These are phyloP conservation scores for Conchocele bisecta DNA, from an alignment of 2,888 invertebrate species.

Conservation along the genomic window DNA sequence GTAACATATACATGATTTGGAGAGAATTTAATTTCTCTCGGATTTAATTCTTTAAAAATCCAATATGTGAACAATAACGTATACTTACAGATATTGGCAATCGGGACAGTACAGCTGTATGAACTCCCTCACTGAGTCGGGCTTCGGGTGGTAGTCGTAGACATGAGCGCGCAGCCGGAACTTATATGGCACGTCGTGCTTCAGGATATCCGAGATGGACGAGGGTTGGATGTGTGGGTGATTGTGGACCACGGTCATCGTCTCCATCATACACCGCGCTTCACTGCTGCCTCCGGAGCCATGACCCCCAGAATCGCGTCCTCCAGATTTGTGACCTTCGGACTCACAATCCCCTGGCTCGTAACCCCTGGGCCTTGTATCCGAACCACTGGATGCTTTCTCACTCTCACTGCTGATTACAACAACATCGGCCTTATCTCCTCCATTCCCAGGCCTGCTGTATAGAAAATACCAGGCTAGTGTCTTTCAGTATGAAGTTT, in stretches of 20 bases:
- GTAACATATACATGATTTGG: too few species aligned
- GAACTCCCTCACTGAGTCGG: conserved; percentile 28
- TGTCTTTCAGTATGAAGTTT: too few species aligned
- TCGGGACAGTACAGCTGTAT: conserved; percentile 61
- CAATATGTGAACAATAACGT: background rate
- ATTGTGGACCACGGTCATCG: too few species aligned
- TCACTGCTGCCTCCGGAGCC: background rate
- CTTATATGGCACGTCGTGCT: conserved; percentile 63
- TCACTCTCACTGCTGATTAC: background rate
- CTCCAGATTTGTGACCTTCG: background rate
- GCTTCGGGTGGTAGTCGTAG: conserved; percentile 59
- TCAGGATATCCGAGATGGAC: conserved; percentile 54
- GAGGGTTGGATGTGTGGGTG: conserved; percentile 60
- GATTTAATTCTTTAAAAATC: too few species aligned
- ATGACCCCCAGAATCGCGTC: too few species aligned
- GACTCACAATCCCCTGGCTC: background rate
- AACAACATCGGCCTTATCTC: too few species aligned
- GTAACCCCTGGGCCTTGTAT: background rate
- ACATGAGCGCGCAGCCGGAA: conserved; percentile 63
- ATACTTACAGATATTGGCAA: conserved; percentile 67
- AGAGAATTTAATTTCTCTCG: too few species aligned
- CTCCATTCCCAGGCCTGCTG: too few species aligned
- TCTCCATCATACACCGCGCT: conserved; percentile 16
- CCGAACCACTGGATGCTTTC: background rate
- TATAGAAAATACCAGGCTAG: too few species aligned